A percentile compares a stretch with the other conserved stretches of the same genome.
These are phyloP conservation scores for Dexiosoma caninum DNA, from an alignment of 2,888 invertebrate species.

Conservation along the genomic window DNA sequence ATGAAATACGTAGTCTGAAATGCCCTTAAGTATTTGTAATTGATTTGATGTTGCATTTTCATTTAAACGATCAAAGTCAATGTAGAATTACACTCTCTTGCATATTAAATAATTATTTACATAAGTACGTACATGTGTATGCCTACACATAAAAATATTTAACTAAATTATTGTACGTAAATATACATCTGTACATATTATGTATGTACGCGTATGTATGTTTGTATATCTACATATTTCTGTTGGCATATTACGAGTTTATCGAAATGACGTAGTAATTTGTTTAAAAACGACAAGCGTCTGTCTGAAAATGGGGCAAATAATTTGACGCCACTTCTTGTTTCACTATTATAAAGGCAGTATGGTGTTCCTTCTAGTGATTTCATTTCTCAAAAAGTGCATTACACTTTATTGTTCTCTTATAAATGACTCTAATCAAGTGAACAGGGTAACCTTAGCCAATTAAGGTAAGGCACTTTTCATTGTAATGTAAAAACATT, in stretches of 20 bases:
- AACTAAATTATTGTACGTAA: background rate
- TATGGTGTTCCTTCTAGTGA: no score
- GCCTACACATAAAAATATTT: conserved; percentile 3
- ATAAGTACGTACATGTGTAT: background rate
- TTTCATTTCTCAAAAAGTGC: no score
- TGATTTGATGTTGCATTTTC: conserved; percentile 22
- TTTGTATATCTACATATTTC: background rate
- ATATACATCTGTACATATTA: background rate
- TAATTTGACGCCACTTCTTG: background rate
- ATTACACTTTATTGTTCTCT: no score
- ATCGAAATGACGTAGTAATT: conserved; percentile 29
- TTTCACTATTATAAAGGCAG: background rate
- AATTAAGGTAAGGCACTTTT: no score
- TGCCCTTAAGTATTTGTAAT: conserved; percentile 1
- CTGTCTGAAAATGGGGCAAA: background rate
- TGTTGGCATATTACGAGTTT: background rate
- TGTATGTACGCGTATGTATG: background rate
- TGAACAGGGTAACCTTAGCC: no score
- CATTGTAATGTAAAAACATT: no score
- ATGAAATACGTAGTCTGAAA: no score
- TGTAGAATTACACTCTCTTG: conserved; percentile 17
- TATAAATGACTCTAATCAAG: no score
- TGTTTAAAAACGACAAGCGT: conserved; percentile 1
- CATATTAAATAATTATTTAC: background rate
- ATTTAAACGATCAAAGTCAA: conserved; percentile 17